Evolutionary conservation across 53 echinoderm and acorn worm genomes (phyloP), one percentile per base, ranked within the genome.

Genomic region (Holothuria leucospilota): DNA sequence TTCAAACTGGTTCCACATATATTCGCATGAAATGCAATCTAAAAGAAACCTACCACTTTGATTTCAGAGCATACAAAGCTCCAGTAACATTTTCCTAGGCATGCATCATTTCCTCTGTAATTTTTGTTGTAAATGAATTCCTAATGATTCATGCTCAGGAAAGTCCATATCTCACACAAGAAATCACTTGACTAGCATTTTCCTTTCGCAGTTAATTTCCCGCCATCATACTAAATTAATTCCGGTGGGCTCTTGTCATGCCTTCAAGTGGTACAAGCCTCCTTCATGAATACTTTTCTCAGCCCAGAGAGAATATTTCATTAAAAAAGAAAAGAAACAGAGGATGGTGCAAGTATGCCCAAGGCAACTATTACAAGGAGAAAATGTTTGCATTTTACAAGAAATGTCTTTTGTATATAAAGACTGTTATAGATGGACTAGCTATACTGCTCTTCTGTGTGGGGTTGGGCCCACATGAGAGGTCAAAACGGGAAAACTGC

Each of bases 341-440:
- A 5, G 75, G 41, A 51, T 75, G 51, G 75, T 75, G 75, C 15
- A 52, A 75, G 75, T 13, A 75, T 53, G 75, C 75, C 75, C 75
- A 13, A 11, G 75, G 75, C 75, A 75, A 51, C 49, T 52, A 74
- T 51, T 26, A 75, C 53, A 26, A 51, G 10, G 51, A 75, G 75
- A 75, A 75, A 75, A 75, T 75, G 75, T 51, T 51, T 75, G 75
- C 75, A 75, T 75, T 75, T 75, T 75, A 52, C 51, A 75, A 51
- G 49, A 49, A 75, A 75, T 75, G 75, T 52, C 75, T 75, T n/a
- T 49, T 10, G 56, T 16, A 56, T 4, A 18, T 16, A 56, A 16
- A 56, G 18, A 56, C 56, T 16, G 18, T 15, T 16, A 56, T 16
- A 56, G 18, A 18, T 56, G 18, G 56, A 56, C 56, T 56, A 7